These are phyloP conservation scores for Branchipolynoe longqiensis DNA, from an alignment of 2,888 invertebrate species.

Conservation along the genomic window DNA sequence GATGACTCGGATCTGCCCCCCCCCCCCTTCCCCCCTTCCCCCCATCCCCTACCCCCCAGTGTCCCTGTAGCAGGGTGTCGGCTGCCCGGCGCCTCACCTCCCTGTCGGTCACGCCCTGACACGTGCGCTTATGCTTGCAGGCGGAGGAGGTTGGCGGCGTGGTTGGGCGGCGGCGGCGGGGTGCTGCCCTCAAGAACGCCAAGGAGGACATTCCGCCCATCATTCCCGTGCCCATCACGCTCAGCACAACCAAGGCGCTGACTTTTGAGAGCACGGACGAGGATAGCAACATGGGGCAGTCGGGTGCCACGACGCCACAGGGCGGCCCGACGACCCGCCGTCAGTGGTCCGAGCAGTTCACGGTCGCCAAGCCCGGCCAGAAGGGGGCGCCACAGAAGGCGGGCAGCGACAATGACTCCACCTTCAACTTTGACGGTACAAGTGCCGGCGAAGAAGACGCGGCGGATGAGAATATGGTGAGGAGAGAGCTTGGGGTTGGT, in stretches of 20 bases:
- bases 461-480: constrained; percentile 22
- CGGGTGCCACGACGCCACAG: too few species aligned
- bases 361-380: neutral
- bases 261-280: constrained; percentile 51
- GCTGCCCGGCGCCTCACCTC: too few species aligned
- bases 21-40: too few species aligned
- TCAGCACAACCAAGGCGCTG: constrained; percentile 22
- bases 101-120: neutral
- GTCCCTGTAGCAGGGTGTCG: too few species aligned
- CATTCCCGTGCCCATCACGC: neutral
- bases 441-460: neutral
- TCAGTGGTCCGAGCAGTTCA: constrained; percentile 46
- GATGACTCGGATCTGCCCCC: too few species aligned
- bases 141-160: neutral
- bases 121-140: neutral
- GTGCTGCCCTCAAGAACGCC: neutral
- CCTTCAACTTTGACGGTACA: neutral
- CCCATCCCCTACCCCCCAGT: neutral
- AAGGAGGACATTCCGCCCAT: neutral
- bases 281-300: neutral
- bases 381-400: neutral
- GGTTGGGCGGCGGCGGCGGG: neutral
- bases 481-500: neutral
- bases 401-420: neutral
- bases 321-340: constrained; percentile 55